Percentiles rank a stretch among this genome's conserved stretches.
These are phyloP conservation scores for Mus caroli DNA, from an alignment of 2,797 vertebrate species.

Conservation along the genomic window DNA sequence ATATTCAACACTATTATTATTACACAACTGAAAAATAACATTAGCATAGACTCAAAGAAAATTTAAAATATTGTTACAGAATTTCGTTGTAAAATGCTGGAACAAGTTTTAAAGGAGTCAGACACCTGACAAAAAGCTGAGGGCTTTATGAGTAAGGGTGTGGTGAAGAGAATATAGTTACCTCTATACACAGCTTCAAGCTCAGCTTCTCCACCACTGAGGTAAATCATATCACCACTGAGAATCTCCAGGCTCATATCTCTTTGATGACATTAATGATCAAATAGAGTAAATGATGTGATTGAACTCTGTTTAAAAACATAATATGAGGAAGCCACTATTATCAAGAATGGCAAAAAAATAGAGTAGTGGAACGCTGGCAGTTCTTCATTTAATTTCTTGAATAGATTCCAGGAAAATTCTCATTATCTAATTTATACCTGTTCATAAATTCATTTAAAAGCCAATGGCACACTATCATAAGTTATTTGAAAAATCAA, in stretches of 20 bases:
- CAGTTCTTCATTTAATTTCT: background rate
- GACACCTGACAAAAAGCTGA: background rate
- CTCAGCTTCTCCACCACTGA: background rate
- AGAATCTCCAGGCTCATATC: background rate
- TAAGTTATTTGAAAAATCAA: slow-evolving; percentile 30
- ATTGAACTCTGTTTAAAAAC: slow-evolving; percentile 4
- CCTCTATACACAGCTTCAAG: background rate
- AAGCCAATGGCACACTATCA: slow-evolving; percentile 16
- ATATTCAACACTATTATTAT: background rate
- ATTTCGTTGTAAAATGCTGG: background rate
- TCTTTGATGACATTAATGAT: slow-evolving; percentile 10
- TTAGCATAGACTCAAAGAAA: slow-evolving; percentile 32
- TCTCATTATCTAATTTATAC: slow-evolving; percentile 36
- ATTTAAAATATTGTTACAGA: background rate
- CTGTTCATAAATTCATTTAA: slow-evolving; percentile 35
- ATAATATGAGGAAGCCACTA: background rate
- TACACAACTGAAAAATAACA: slow-evolving; percentile 27
- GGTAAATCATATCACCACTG: background rate
- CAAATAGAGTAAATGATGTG: background rate
- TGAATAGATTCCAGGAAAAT: background rate
- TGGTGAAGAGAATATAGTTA: background rate
- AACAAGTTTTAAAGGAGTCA: background rate
- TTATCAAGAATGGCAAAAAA: background rate
- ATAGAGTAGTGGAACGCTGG: background rate
- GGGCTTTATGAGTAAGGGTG: background rate